phyloP scores from a whole-genome alignment of 2,888 invertebrate species.

The Drosophila leonis region DNA sequence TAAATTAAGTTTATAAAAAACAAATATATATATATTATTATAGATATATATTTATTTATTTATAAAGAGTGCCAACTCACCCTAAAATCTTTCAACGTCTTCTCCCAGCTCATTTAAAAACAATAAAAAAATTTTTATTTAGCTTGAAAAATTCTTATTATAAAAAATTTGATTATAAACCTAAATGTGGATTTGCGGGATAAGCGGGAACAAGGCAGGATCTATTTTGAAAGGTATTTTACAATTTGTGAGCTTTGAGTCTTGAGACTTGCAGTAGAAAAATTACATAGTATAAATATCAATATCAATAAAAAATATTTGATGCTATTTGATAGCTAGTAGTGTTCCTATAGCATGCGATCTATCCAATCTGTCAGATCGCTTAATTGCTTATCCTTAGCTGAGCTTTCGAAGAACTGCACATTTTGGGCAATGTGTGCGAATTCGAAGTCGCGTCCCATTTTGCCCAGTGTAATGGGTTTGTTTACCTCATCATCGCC shows the following conservation, averaged over 20 bases:
- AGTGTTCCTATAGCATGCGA: slow-evolving; percentile 83
- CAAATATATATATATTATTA: neutral
- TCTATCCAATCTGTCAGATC: slow-evolving; percentile 91
- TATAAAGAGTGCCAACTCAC: neutral
- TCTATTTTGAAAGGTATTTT: slow-evolving; percentile 8
- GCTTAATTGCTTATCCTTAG: slow-evolving; percentile 88
- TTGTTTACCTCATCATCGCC: slow-evolving; percentile 88
- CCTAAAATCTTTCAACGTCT: neutral
- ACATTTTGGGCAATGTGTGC: slow-evolving; percentile 90
- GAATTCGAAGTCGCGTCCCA: slow-evolving; percentile 94
- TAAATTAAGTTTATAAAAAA: neutral
- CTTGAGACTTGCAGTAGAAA: slow-evolving; percentile 22
- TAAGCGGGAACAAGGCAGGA: slow-evolving; percentile 11
- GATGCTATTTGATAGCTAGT: slow-evolving; percentile 29
- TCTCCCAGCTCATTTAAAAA: neutral
- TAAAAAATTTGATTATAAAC: slow-evolving; percentile 34
- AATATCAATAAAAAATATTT: slow-evolving; percentile 29
- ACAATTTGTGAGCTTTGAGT: slow-evolving; percentile 28
- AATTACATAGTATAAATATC: slow-evolving; percentile 53
- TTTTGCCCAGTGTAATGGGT: slow-evolving; percentile 89
- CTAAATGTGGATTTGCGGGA: slow-evolving; percentile 29
- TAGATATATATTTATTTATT: neutral
- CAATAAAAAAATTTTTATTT: slow-evolving; percentile 23
- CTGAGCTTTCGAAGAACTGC: slow-evolving; percentile 89
- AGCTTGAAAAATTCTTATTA: slow-evolving; percentile 30